These are phyloP conservation scores for Anas capensis DNA, from an alignment of 2,797 vertebrate species.

Conservation along the genomic window DNA sequence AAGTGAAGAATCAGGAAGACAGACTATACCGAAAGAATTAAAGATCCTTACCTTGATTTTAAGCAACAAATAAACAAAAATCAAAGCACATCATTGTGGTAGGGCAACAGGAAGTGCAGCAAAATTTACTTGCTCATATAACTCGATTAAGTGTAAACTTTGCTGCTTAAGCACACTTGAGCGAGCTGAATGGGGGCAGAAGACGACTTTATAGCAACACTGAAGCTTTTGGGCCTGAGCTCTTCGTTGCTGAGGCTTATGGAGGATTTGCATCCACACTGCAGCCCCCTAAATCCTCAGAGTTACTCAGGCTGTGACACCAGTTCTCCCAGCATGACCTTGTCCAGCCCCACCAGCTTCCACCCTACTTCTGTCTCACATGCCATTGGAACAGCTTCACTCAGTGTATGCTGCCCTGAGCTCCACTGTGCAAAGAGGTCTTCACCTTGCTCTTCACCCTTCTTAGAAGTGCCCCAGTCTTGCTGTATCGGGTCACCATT, in stretches of 20 bases:
- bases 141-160: neutral
- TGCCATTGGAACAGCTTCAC: neutral
- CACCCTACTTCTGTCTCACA: neutral
- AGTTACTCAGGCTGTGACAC: neutral
- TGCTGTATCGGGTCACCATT: neutral
- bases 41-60: neutral
- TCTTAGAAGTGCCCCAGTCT: neutral
- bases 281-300: neutral
- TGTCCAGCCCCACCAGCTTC: neutral
- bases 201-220: neutral
- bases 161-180: neutral
- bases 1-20: neutral
- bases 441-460: too few relatives aligned
- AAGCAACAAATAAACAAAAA: neutral
- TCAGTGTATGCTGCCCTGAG: neutral
- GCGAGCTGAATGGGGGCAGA: neutral
- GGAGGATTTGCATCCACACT: neutral
- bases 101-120: neutral
- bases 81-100: neutral
- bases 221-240: neutral
- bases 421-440: neutral
- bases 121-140: neutral
- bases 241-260: neutral
- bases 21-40: neutral
- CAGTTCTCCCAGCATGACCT: neutral